These are phyloP conservation scores for Ceratosolen solmsi DNA, from an alignment of 1,140 invertebrate species.

Conservation along the genomic window DNA sequence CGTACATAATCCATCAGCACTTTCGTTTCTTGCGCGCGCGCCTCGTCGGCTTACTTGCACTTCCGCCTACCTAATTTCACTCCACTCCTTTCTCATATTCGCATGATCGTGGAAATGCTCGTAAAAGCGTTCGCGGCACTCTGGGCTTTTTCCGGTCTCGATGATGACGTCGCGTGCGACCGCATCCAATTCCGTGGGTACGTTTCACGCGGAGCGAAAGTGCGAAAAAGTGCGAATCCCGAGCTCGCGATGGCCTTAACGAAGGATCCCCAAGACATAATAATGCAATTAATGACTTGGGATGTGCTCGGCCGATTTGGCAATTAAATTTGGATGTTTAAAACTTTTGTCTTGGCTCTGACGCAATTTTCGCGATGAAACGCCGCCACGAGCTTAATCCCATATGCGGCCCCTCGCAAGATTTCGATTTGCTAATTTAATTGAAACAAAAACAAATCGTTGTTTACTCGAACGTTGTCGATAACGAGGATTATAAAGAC, in stretches of 20 bases:
- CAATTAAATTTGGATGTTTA: not conserved
- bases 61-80: conserved; percentile 37
- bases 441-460: not conserved
- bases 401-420: not conserved
- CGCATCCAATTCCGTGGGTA: not conserved
- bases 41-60: not conserved
- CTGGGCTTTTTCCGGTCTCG: not conserved
- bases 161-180: not conserved
- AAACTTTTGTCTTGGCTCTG: not conserved
- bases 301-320: not conserved
- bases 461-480: not conserved
- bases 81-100: conserved; percentile 12
- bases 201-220: not conserved
- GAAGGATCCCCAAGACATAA: not conserved
- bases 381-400: not conserved
- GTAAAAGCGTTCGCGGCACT: conserved; percentile 2
- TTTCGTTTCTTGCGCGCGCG: conserved; percentile 34
- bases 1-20: conserved; percentile 22
- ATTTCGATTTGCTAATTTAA: not conserved
- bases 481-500: conserved; percentile 14
- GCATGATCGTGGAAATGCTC: conserved; percentile 39
- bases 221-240: not conserved
- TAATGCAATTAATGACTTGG: not conserved
- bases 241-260: not conserved
- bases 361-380: not conserved